phyloP scores from a whole-genome alignment of 2,797 vertebrate genomes.

The Poeciliopsis gracilis region DNA sequence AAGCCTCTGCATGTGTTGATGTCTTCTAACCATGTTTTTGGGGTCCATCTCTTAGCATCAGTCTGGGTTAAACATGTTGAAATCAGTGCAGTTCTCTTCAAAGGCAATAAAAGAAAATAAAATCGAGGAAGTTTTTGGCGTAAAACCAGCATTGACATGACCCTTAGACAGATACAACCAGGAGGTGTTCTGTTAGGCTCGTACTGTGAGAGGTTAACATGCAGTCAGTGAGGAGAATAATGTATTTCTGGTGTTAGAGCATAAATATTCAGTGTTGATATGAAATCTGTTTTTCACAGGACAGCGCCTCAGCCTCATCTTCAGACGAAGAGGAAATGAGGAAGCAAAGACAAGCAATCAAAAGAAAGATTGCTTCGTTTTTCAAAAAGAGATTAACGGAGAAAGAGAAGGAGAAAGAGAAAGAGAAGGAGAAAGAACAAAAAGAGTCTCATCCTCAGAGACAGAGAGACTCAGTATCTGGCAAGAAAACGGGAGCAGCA shows the following conservation, averaged over 20 bases:
- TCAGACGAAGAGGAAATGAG: slow-evolving; percentile 73
- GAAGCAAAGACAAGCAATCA: slow-evolving; percentile 67
- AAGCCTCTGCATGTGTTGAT: neutral
- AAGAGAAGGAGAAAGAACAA: slow-evolving; percentile 41
- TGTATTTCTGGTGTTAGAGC: neutral
- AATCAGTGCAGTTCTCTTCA: neutral
- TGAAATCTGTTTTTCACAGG: slow-evolving; percentile 38
- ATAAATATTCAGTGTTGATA: neutral
- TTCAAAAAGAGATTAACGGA: slow-evolving; percentile 49
- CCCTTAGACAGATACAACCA: neutral
- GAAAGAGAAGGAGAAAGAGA: slow-evolving; percentile 22
- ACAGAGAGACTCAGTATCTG: slow-evolving; percentile 13
- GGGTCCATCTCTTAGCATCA: neutral
- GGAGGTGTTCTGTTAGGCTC: neutral
- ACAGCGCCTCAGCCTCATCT: slow-evolving; percentile 44
- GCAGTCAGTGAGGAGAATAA: neutral
- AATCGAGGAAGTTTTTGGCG: no score
- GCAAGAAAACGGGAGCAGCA: fast-evolving
- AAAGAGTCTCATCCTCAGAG: slow-evolving; percentile 19
- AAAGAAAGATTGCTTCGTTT: slow-evolving; percentile 61
- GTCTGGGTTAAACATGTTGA: neutral
- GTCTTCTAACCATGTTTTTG: no score
- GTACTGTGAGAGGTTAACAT: neutral
- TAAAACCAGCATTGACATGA: neutral
- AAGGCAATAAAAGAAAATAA: no score